Base-by-base conservation (phyloP, 2,888 invertebrate genomes). In the Hylaea fasciaria region DNA sequence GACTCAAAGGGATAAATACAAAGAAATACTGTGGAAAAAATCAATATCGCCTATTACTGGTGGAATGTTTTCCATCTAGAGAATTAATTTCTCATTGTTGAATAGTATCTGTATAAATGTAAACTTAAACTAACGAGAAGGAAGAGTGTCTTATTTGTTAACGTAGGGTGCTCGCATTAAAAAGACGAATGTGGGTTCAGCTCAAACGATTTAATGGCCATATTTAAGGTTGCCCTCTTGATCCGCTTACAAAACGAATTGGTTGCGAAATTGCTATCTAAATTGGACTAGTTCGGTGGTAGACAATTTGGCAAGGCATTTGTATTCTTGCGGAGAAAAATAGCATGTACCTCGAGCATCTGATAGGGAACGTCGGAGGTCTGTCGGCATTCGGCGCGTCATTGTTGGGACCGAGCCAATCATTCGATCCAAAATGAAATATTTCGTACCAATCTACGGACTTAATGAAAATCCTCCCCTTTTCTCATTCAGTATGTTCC, bases 291-390 rank as follows among this genome's bases (percentile, higher is more conserved):
- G 89, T 91, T 88, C 82, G 85, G 85, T 81, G 86, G 87, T 83
- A 90, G 90, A 91, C 91, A 88, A 90, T 90, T 91, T 91, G 89
- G 91, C 89, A 88, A 89, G 91, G 85, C 89, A 91, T 91, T 91
- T 91, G 91, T 91, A 91, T 91, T 91, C 91, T 83, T 84, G 83
- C 72, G 79, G 85, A 90, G 89, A 89, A 89, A 91, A 91, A 91
- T 91, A 87, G 90, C 89, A 84, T 84, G 82, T 87, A 86, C 85
- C 85, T 81, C 80, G 82, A 85, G 81, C 84, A 89, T 89, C 89
- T 85, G 91, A 91, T 91, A 89, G 86, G 76, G 82, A 81, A 80
- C 80, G 82, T 79, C 81, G 79, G 77, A 82, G 80, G 81, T 79
- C 83, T 85, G 86, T 86, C 85, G 80, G 74, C 80, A 74, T 74